Conservation (phyloP, 1,140 invertebrate species). For the Tribolium castaneum region DNA sequence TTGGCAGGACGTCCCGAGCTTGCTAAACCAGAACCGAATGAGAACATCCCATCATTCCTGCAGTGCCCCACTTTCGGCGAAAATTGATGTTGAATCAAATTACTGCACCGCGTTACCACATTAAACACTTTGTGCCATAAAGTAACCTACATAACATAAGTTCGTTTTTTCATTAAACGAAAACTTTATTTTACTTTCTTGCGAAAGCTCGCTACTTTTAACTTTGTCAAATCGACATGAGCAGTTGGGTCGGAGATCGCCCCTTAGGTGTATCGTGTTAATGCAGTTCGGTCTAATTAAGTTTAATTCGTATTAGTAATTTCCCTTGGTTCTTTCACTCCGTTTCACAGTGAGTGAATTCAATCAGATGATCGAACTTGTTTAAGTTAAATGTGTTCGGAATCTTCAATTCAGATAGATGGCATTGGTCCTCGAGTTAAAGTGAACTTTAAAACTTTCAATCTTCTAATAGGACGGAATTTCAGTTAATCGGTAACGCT, state of each 20-base stretch:
- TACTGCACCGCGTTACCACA: not conserved
- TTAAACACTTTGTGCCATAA: not conserved
- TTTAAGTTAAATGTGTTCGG: slow-evolving; percentile 28
- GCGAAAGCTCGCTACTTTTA: no score
- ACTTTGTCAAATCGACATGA: not conserved
- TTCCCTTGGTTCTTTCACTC: slow-evolving; percentile 13
- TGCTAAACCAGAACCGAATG: slow-evolving; percentile 11
- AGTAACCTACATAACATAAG: no score
- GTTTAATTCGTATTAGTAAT: slow-evolving; percentile 21
- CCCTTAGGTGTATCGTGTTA: not conserved
- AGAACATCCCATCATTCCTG: slow-evolving; percentile 9
- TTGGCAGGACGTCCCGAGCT: slow-evolving; percentile 28
- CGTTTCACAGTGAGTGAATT: slow-evolving; percentile 25
- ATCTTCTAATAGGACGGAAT: slow-evolving; percentile 26
- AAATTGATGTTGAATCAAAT: not conserved
- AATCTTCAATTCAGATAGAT: slow-evolving; percentile 29
- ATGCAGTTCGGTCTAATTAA: not conserved
- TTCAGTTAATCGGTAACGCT: slow-evolving; percentile 21
- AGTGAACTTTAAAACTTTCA: slow-evolving; percentile 28
- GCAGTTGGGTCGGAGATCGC: not conserved
- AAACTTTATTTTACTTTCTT: no score
- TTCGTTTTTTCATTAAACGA: no score
- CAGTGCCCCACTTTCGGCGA: not conserved
- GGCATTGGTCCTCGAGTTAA: slow-evolving; percentile 7
- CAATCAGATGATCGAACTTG: slow-evolving; percentile 32